These are phyloP conservation scores for Struthio camelus DNA, from an alignment of 2,113 vertebrate species.

Conservation along the genomic window DNA sequence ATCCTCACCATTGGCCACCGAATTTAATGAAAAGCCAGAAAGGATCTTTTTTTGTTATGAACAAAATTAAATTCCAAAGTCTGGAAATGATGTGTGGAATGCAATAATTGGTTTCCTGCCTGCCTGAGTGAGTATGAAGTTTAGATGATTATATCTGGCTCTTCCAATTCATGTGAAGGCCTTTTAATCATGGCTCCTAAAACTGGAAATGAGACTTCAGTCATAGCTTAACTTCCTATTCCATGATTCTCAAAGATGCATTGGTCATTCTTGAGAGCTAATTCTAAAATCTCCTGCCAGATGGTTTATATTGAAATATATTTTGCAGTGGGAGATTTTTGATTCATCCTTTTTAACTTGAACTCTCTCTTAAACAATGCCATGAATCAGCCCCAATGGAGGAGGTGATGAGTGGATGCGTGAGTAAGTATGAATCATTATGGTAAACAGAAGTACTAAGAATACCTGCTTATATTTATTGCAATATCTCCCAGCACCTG, in stretches of 20 bases:
- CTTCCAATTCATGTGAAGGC: background rate
- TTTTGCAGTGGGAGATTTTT: slow-evolving; percentile 62
- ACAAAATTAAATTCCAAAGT: slow-evolving; percentile 6
- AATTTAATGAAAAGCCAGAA: background rate
- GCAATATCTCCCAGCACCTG: slow-evolving; percentile 18
- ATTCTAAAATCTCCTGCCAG: slow-evolving; percentile 53
- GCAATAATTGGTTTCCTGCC: background rate
- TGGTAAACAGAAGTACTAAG: slow-evolving; percentile 66
- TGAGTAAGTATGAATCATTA: slow-evolving; percentile 70
- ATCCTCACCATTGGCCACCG: background rate
- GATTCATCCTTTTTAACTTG: slow-evolving; percentile 61
- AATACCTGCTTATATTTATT: slow-evolving; percentile 56
- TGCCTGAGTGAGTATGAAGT: background rate
- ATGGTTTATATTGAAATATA: slow-evolving; percentile 60
- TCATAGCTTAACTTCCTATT: slow-evolving; percentile 9
- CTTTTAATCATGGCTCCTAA: background rate
- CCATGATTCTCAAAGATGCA: background rate
- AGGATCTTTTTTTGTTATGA: background rate
- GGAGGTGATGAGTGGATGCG: slow-evolving; percentile 64
- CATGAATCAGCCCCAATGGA: slow-evolving; percentile 68
- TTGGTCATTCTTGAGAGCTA: slow-evolving; percentile 29
- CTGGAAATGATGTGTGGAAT: background rate
- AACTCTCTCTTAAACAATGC: slow-evolving; percentile 63
- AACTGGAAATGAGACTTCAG: background rate
- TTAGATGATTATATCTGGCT: background rate